Evolutionary conservation across 2,888 invertebrate genomes (phyloP).

Genomic region (Ctena decussata): DNA sequence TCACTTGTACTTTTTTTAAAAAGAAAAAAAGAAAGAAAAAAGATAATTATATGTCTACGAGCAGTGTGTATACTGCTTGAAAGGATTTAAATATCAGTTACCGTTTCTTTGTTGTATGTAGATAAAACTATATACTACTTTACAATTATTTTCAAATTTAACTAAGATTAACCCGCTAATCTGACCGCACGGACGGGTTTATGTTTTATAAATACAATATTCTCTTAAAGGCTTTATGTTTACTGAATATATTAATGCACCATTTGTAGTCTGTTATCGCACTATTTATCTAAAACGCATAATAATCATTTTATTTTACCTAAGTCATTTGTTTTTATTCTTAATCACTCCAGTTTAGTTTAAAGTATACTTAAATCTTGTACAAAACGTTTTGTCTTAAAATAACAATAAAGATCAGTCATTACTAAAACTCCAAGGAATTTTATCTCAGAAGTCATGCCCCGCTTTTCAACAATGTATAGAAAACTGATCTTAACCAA

Average conservation of each 20-base stretch:
- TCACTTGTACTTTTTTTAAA: no score
- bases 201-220: not conserved
- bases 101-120: not conserved
- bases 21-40: no score
- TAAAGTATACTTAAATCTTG: not conserved
- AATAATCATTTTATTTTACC: not conserved
- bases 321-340: not conserved
- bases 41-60: not conserved
- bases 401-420: not conserved
- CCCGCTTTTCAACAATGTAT: not conserved
- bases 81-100: not conserved
- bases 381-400: not conserved
- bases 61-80: not conserved
- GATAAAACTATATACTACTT: not conserved
- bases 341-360: not conserved
- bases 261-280: not conserved
- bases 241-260: not conserved
- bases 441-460: slow-evolving; percentile 11
- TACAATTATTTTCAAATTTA: not conserved
- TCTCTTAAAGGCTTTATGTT: not conserved
- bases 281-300: slow-evolving; percentile 8
- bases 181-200: not conserved
- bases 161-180: not conserved
- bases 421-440: not conserved
- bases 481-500: slow-evolving; percentile 1